Base-by-base conservation (phyloP, 2,797 vertebrate genomes). In the Lagocephalus sceleratus region DNA sequence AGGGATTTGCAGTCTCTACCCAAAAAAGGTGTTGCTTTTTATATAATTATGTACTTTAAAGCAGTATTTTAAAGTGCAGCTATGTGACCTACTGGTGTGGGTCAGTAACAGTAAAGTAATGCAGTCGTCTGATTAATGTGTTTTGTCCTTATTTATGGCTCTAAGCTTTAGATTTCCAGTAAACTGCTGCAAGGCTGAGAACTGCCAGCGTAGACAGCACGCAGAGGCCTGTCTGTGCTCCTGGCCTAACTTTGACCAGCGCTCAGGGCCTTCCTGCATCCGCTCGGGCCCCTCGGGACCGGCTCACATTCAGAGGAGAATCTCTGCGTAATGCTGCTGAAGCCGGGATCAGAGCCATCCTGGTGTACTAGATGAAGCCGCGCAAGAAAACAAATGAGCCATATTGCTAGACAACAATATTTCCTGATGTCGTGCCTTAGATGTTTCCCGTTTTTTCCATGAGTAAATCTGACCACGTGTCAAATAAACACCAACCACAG, bases 91-190 rank as follows among this genome's bases (percentile, higher is more conserved):
- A 25, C 45, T 40, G 40, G 23, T 43, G 15, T 75, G 70, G 64
- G 61, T 60, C 54, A 23, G 39, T 64, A 62, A 60, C 47, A 48
- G 58, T 54, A 17, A 50, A 71, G 57, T 61, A 43, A 71, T 48
- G 60, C 84, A 61, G 85, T 90, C 84, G 87, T 86, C 85, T 57
- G 42, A 60, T 76, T 49, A 77, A 78, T 78, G 70, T 64, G 73
- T 72, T 72, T 74, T 75, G 80, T 83, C 85, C 84, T 82, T 87
- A 84, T 88, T 89, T 87, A 79, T 70, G 73, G 73, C 84, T 71
- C 52, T 44, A 62, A 7, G 51, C 78, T 76, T 88, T 73, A 70
- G 66, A 67, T 90, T 89, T 88, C 42, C 85, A 79, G 63, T 58
- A 86, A 86, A 85, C 89, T 87, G 87, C 67, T 20, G 56, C 65